Conservation (phyloP, 2,888 invertebrate species). For the Barypeithes pellucidus region DNA sequence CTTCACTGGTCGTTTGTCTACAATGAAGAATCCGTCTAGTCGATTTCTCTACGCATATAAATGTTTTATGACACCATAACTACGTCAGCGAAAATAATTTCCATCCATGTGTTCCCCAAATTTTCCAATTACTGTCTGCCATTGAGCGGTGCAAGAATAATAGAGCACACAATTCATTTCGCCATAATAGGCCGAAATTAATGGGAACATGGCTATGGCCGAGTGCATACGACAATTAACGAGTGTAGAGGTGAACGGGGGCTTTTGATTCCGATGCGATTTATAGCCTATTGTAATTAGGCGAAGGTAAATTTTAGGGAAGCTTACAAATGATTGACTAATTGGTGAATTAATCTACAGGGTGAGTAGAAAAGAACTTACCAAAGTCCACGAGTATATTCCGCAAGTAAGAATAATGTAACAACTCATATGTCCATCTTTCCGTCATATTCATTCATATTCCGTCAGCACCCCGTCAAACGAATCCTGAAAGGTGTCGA, state of each 20-base stretch:
- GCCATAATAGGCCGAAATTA: constrained; percentile 49
- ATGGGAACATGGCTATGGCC: constrained; percentile 50
- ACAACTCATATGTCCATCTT: too few relatives aligned
- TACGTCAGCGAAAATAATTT: neutral
- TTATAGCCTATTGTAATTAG: constrained; percentile 50
- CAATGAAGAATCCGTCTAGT: too few relatives aligned
- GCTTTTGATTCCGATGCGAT: constrained; percentile 46
- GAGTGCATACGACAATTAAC: constrained; percentile 51
- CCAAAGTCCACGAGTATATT: too few relatives aligned
- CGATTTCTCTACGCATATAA: too few relatives aligned
- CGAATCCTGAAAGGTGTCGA: too few relatives aligned
- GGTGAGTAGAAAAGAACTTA: neutral
- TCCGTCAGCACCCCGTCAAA: too few relatives aligned
- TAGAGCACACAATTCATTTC: constrained; percentile 49
- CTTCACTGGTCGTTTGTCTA: too few relatives aligned
- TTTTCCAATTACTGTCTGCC: constrained; percentile 51
- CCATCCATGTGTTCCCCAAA: constrained; percentile 26
- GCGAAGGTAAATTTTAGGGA: constrained; percentile 39
- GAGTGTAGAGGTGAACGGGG: constrained; percentile 48
- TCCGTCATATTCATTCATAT: too few relatives aligned
- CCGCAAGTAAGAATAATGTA: too few relatives aligned
- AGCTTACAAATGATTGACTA: constrained; percentile 30
- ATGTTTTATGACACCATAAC: too few relatives aligned
- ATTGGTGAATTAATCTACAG: constrained; percentile 18
- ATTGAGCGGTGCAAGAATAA: constrained; percentile 50